These are phyloP conservation scores for Cervus canadensis DNA, from an alignment of 2,113 vertebrate genomes.

Conservation along the genomic window DNA sequence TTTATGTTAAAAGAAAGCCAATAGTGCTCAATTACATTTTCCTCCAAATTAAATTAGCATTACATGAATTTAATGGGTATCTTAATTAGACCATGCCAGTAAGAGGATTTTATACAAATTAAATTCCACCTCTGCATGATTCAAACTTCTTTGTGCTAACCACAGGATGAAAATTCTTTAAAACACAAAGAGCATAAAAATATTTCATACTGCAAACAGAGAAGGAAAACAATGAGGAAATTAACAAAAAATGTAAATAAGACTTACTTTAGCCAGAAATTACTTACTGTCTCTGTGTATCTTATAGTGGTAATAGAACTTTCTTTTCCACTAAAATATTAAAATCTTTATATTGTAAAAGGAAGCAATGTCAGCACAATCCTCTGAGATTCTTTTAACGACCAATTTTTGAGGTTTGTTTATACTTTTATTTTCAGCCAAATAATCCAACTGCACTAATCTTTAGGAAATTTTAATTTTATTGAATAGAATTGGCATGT, in stretches of 20 bases:
- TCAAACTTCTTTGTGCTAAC: conserved; percentile 38
- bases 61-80: conserved; percentile 61
- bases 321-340: neutral
- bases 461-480: neutral
- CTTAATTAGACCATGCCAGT: conserved; percentile 59
- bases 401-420: neutral
- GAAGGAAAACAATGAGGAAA: neutral
- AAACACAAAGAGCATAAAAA: neutral
- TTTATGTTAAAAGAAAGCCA: conserved; percentile 66
- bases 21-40: conserved; percentile 48
- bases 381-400: neutral
- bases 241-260: neutral
- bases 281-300: neutral
- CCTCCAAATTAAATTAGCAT: conserved; percentile 71
- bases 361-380: neutral
- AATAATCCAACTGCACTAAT: neutral
- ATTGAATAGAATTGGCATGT: neutral
- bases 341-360: conserved; percentile 4
- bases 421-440: neutral
- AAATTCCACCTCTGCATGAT: conserved; percentile 48
- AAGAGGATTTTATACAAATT: conserved; percentile 67
- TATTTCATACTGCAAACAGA: neutral
- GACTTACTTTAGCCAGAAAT: neutral
- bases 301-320: neutral
- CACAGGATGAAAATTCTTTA: neutral